Evolutionary conservation across 92 coral and sea anemone genomes (phyloP), one percentile per base, ranked within the genome.

Genomic region (Micromussa lordhowensis): DNA sequence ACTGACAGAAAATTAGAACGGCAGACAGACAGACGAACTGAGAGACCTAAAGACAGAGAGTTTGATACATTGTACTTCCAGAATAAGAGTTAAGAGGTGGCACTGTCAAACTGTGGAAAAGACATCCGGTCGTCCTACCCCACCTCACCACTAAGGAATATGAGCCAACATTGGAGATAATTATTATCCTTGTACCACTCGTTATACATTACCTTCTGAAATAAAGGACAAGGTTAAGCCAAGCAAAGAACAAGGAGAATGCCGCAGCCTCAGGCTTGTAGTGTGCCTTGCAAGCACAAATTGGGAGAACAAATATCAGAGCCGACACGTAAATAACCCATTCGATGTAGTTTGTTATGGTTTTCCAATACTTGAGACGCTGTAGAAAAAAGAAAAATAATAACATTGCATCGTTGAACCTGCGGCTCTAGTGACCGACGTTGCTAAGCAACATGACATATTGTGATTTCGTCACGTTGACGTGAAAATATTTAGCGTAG

Each of bases 171-270:
- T 44, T 44, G 12, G 10, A 44, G 13, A 44, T 58, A 58, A 58
- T 58, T 18, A 18, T 58, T 2, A 16, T 49, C 28, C 10, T 21
- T 3, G 4, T 3, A 54, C 14, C 44, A 11, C 30, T 36, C 16
- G 53, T 38, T 13, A 9, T 9, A 38, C 4, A 48, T 88, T 55
- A 95, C 98, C 95, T 95, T 95, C 98, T 92, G 90, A 95, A 92
- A 83, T 92, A 95, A 40, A 95, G 86, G 28, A 94, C 91, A 19
- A 95, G 95, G 66, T 95, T 95, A 24, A 95, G 88, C 98, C 98
- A 95, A 82, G 95, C 95, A 64, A 95, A 90, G 90, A 95, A 95
- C 22, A 94, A 90, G 18, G 98, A 95, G 71, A 85, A 73, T 19
- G 98, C 94, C 29, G 94, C 92, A 13, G 87, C 96, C 69, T 88